Evolutionary conservation across 2,113 vertebrate genomes (phyloP), one percentile per base, ranked within the genome.

Genomic region (Equus przewalskii): DNA sequence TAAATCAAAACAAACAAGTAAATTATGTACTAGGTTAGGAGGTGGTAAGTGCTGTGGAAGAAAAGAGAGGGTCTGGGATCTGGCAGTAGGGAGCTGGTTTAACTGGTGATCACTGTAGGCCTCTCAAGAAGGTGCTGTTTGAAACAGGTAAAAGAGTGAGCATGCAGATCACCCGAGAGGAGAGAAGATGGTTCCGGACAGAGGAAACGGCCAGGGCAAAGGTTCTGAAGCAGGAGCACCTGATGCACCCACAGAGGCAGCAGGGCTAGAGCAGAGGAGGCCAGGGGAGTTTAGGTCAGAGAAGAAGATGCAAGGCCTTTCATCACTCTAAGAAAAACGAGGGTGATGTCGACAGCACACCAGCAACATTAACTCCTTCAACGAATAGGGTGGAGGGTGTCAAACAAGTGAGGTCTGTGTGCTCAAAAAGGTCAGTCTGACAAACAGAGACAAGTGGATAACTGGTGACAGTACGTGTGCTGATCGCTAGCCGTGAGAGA

Each of bases 401-500:
- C 65, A 72, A 41, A 26, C 26, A 19, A 60, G 19, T 9, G 9
- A 60, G 56, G n/a, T 46, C 33, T 54, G 73, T n/a, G 69, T 1
- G 2, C 36, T 76, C 21, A 5, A 7, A 14, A 21, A 60, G 67
- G 19, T 58, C 36, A 10, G 28, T 6, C 58, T 18, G 9, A 10
- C 4, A 10, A n/a, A 69, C 69, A 64, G 11, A 2, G 28, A 21
- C n/a, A 56, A 51, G 22, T 51, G 24, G 67, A 28, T 18, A 33
- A 67, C 26, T 8, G 6, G 21, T 7, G 56, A 33, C 11, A 36
- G 28, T 12, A 1, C 33, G 6, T 6, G 0, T 16, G 28, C 36
- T 36, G 30, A 54, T 0, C 0, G 4, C 83, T 13, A 22, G 65
- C 21, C 15, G 1, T 2, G 33, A 21, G 6, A 54, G n/a, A 14